phyloP scores from a whole-genome alignment of 2,797 vertebrate species.

The Gila robusta region DNA sequence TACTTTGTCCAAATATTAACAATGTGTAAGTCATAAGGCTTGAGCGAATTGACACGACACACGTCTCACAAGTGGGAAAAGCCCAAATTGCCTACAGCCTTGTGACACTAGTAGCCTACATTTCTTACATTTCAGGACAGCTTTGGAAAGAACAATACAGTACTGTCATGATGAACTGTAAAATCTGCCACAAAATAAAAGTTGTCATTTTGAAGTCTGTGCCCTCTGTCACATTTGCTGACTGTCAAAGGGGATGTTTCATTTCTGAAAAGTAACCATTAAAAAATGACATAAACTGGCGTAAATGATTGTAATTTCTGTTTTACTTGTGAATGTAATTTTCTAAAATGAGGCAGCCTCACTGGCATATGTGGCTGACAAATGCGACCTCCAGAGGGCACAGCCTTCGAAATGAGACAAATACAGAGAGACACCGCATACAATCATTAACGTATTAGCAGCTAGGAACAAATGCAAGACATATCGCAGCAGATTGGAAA shows the following conservation, averaged over 20 bases:
- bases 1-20: neutral
- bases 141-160: constrained; percentile 2
- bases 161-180: constrained; percentile 1
- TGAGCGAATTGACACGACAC: neutral
- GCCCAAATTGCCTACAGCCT: neutral
- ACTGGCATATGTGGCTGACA: neutral
- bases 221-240: neutral
- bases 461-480: neutral
- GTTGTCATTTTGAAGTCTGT: neutral
- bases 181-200: neutral
- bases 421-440: neutral
- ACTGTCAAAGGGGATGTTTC: neutral
- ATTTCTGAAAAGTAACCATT: neutral
- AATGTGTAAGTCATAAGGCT: neutral
- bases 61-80: neutral
- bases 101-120: neutral
- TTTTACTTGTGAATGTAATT: neutral
- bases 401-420: neutral
- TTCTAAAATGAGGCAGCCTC: neutral
- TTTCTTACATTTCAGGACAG: neutral
- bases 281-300: neutral
- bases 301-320: neutral
- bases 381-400: neutral
- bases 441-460: neutral
- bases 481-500: neutral